These are phyloP conservation scores for Emydoidea blandingii DNA, from an alignment of 2,797 vertebrate genomes.

Conservation along the genomic window DNA sequence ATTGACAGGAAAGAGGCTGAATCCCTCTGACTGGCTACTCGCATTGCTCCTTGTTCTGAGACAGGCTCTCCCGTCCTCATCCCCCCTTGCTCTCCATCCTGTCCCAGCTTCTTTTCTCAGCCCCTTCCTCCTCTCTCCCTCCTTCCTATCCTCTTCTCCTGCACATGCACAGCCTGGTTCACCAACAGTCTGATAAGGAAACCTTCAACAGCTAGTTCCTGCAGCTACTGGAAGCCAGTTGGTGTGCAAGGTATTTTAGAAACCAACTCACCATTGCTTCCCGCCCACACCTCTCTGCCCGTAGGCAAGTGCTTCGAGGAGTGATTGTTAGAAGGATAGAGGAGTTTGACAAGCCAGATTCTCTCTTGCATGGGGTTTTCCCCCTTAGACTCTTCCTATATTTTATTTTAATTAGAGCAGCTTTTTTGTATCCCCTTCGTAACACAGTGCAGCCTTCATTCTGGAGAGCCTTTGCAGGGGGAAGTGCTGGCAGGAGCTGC, in stretches of 20 bases:
- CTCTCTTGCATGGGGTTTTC: neutral
- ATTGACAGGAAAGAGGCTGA: neutral
- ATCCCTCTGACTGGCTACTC: neutral
- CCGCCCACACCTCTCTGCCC: neutral
- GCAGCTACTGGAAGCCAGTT: neutral
- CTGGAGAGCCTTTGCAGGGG: neutral
- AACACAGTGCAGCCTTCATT: too few species aligned
- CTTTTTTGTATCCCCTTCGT: neutral
- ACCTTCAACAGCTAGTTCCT: neutral
- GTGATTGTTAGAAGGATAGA: neutral
- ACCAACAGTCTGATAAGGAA: neutral
- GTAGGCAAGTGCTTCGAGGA: neutral
- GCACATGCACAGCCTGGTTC: neutral
- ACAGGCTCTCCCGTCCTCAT: too few species aligned
- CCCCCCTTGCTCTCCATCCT: neutral
- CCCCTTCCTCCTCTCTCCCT: neutral
- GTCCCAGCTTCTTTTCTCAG: neutral
- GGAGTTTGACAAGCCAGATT: neutral
- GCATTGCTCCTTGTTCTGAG: neutral
- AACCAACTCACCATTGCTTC: constrained; percentile 47
- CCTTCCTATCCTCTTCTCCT: neutral
- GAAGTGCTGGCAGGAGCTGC: neutral
- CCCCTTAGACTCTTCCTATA: neutral
- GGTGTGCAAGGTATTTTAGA: constrained; percentile 43
- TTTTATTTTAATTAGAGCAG: neutral